Evolutionary conservation across 2,113 vertebrate species (phyloP), one percentile per base, ranked within the genome.

Genomic region (Oryzias curvinotus): DNA sequence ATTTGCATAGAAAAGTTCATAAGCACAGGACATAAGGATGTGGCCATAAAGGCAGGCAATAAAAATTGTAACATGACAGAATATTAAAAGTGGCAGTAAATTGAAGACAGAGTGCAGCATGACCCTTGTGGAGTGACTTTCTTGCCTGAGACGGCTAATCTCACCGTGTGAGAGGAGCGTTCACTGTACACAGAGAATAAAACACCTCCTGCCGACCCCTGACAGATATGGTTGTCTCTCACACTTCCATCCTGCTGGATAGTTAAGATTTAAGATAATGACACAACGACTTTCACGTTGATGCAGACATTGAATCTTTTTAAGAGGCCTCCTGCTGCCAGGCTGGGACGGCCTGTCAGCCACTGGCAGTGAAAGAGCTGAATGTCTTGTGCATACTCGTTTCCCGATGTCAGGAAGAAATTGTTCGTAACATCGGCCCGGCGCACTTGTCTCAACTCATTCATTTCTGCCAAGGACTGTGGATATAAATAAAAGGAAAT

Each of bases 401-500:
- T 88, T 75, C 77, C 75, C 62, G 77, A 62, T 71, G 85, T 86
- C 85, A 79, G 73, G 82, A 90, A 89, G 88, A 91, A 90, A 91
- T 89, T 85, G 89, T 91, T 92, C 87, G 86, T 88, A 91, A 87
- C 85, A 77, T 77, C 81, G 60, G 72, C 84, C 78, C 80, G 81
- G 82, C 87, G 71, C 89, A 88, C 90, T 91, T 91, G 90, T 92
- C 92, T 92, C 91, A 91, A 91, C 89, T 92, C 91, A 91, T 92
- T 92, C 91, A 89, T 90, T 90, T 89, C 91, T 88, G 89, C 89
- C 92, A 93, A 93, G 92, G 91, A 91, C 92, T 91, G 84, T 82
- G 81, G 92, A 91, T 92, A 93, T 92, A 91, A 93, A 92, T 93
- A 92, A 92, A 91, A 90, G 88, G 90, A 91, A 92, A 92, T 89